phyloP scores from a whole-genome alignment of 2,113 vertebrate genomes.

The Leptodactylus fuscus region DNA sequence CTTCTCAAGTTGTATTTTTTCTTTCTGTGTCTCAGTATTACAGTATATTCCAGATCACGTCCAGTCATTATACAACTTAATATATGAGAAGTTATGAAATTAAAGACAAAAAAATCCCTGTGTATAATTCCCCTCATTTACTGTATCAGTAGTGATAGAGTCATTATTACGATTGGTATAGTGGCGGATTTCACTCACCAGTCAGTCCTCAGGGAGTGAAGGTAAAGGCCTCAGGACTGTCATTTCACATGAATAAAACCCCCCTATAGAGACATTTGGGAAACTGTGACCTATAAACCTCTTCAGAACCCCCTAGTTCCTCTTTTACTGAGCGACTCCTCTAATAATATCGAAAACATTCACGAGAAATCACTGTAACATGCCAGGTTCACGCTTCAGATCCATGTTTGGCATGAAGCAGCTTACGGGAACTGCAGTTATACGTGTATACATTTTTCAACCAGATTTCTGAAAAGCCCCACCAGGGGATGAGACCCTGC shows the following conservation, averaged over 20 bases:
- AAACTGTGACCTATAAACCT: neutral
- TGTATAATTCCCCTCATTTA: conserved; percentile 1
- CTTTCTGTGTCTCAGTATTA: neutral
- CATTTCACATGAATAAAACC: neutral
- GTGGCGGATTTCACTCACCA: neutral
- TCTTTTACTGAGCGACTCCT: too few relatives aligned
- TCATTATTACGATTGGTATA: neutral
- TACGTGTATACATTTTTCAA: too few relatives aligned
- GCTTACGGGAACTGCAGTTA: too few relatives aligned
- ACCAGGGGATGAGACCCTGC: too few relatives aligned
- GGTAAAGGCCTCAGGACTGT: neutral
- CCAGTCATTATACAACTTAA: conserved; percentile 13
- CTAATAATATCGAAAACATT: neutral
- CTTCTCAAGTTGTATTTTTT: neutral
- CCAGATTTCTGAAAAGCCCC: too few relatives aligned
- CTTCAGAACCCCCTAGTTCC: neutral
- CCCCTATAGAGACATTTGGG: neutral
- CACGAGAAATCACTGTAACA: neutral
- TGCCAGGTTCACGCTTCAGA: neutral
- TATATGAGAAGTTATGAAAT: neutral
- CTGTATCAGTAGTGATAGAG: neutral
- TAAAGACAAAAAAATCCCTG: neutral
- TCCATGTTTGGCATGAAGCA: neutral
- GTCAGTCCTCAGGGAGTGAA: neutral
- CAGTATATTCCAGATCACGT: neutral